Percentiles rank a stretch among this genome's conserved stretches.
Evolutionary conservation across 2,888 invertebrate species (phyloP).

Genomic region (Polietes domitor): DNA sequence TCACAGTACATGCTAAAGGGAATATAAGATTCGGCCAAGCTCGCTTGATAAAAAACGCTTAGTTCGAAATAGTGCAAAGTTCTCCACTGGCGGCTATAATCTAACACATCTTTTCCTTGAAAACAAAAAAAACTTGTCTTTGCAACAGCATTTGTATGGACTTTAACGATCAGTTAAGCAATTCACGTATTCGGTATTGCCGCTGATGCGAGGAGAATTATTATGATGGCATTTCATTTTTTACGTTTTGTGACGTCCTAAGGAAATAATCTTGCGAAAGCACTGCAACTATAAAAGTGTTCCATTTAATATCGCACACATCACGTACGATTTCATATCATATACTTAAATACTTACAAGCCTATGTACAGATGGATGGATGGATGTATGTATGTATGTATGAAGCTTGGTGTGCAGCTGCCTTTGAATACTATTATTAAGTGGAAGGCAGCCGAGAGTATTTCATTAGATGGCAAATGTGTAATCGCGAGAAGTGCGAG

Average conservation of each 20-base stretch:
- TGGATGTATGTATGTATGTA: not conserved
- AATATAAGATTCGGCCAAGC: no score
- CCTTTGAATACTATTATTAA: constrained; percentile 1
- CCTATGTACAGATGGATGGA: no score
- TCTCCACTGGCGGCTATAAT: no score
- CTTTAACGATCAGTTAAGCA: not conserved
- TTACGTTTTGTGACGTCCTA: not conserved
- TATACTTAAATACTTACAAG: not conserved
- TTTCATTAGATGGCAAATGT: not conserved
- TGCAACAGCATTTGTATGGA: not conserved
- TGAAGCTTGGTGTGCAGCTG: not conserved
- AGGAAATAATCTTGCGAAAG: constrained; percentile 7
- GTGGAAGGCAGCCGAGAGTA: not conserved
- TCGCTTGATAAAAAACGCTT: no score
- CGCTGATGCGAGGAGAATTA: constrained; percentile 21
- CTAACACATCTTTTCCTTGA: no score
- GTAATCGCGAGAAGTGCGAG: not conserved
- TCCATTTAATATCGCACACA: constrained; percentile 36
- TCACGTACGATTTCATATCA: constrained; percentile 10
- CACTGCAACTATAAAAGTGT: constrained; percentile 24
- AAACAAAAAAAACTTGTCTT: not conserved
- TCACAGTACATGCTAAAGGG: no score
- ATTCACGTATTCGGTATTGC: not conserved
- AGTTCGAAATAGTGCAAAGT: no score
- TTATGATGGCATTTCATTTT: not conserved